phyloP scores from a whole-genome alignment of 2,797 vertebrate genomes.

The Ctenopoma kingsleyae region DNA sequence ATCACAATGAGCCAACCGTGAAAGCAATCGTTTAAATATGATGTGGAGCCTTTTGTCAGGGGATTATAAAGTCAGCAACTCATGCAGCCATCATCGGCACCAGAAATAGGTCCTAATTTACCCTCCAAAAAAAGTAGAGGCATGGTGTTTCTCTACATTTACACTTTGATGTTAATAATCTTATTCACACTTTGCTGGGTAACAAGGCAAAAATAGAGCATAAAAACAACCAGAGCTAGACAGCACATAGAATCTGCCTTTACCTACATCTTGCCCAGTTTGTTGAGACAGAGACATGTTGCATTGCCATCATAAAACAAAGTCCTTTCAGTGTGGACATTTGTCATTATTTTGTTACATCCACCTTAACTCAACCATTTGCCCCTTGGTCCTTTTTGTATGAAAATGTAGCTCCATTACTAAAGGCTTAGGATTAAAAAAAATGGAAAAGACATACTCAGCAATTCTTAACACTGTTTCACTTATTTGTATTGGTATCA shows the following conservation, averaged over 20 bases:
- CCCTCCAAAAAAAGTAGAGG: conserved; percentile 42
- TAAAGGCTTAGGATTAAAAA: no score
- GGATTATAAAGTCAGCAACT: conserved; percentile 81
- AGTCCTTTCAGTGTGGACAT: neutral
- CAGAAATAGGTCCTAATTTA: conserved; percentile 78
- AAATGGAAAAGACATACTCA: no score
- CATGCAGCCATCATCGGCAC: conserved; percentile 60
- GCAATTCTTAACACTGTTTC: no score
- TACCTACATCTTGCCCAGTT: neutral
- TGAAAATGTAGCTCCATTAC: neutral
- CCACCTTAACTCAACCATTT: neutral
- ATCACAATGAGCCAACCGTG: conserved; percentile 80
- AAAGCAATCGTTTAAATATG: conserved; percentile 80
- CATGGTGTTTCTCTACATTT: conserved; percentile 56
- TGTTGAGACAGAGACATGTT: neutral
- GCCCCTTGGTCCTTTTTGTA: neutral
- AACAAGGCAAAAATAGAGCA: conserved; percentile 60
- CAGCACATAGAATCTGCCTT: conserved; percentile 27
- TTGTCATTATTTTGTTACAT: neutral
- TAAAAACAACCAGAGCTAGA: conserved; percentile 41
- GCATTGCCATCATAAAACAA: neutral
- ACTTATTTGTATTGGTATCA: neutral
- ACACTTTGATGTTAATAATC: conserved; percentile 82
- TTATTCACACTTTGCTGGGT: conserved; percentile 68
- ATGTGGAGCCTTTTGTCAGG: conserved; percentile 70